Percentiles rank a stretch among this genome's conserved stretches.
Conservation (phyloP, 2,797 vertebrate species). For the Miichthys miiuy region DNA sequence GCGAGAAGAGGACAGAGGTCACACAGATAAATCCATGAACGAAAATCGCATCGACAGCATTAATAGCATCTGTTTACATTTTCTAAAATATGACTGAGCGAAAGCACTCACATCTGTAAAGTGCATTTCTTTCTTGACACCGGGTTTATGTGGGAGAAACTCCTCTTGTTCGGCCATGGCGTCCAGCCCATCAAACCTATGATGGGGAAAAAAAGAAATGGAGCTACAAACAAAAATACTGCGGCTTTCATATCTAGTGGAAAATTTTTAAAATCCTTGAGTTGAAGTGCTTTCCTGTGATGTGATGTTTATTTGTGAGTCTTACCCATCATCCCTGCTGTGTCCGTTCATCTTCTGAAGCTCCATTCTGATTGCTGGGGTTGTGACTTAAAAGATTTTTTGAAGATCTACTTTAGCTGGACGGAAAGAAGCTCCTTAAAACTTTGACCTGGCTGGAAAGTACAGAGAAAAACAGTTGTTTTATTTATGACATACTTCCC, state of each 20-base stretch:
- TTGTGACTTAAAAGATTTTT: slow-evolving; percentile 4
- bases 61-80: background rate
- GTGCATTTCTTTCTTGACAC: slow-evolving; percentile 71
- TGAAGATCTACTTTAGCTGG: slow-evolving; percentile 16
- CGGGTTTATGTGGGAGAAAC: slow-evolving; percentile 79
- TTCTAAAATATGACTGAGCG: background rate
- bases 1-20: slow-evolving; percentile 19
- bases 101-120: slow-evolving; percentile 85
- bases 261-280: background rate
- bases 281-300: background rate
- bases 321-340: slow-evolving; percentile 79
- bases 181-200: slow-evolving; percentile 81
- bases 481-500: background rate
- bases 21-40: background rate
- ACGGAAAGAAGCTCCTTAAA: slow-evolving; percentile 27
- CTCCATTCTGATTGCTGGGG: slow-evolving; percentile 75
- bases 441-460: slow-evolving; percentile 37
- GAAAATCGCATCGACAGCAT: background rate
- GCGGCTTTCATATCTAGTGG: background rate
- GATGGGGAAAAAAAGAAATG: background rate
- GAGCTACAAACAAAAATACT: background rate
- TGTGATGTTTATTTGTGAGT: background rate
- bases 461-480: background rate
- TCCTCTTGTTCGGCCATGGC: slow-evolving; percentile 76
- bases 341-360: slow-evolving; percentile 85